Evolutionary conservation across 2,797 vertebrate genomes (phyloP).

Genomic region (Melopsittacus undulatus): DNA sequence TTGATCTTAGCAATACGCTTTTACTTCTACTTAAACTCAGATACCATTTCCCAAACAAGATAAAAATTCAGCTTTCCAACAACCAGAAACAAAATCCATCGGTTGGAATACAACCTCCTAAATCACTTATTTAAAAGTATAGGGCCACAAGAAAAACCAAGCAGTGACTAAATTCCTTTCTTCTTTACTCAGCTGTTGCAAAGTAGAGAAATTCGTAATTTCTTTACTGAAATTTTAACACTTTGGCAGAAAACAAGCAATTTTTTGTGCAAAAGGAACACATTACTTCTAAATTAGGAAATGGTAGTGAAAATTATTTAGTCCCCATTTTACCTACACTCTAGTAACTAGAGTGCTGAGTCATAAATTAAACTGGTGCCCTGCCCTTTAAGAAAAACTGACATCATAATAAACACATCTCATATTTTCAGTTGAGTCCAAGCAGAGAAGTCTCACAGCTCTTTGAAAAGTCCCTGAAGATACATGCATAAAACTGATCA

Average conservation of each 20-base stretch:
- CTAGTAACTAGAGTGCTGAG: slow-evolving; percentile 31
- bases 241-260: neutral
- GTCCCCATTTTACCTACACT: slow-evolving; percentile 39
- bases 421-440: slow-evolving; percentile 14
- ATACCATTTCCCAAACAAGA: slow-evolving; percentile 5
- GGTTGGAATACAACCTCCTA: neutral
- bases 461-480: slow-evolving; percentile 9
- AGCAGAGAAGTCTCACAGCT: neutral
- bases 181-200: neutral
- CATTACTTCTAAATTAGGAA: neutral
- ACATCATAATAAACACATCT: slow-evolving; percentile 60
- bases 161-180: neutral
- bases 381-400: slow-evolving; percentile 49
- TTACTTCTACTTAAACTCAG: slow-evolving; percentile 17
- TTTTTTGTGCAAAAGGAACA: neutral
- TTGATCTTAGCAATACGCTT: neutral
- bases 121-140: neutral
- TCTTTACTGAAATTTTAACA: neutral
- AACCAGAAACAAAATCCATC: neutral
- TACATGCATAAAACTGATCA: neutral
- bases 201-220: neutral
- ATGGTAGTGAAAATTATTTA: neutral
- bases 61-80: slow-evolving; percentile 36
- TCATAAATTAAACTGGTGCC: slow-evolving; percentile 50
- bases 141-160: neutral